These are phyloP conservation scores for Polymixis flavicincta DNA, from an alignment of 2,888 invertebrate species.

Conservation along the genomic window DNA sequence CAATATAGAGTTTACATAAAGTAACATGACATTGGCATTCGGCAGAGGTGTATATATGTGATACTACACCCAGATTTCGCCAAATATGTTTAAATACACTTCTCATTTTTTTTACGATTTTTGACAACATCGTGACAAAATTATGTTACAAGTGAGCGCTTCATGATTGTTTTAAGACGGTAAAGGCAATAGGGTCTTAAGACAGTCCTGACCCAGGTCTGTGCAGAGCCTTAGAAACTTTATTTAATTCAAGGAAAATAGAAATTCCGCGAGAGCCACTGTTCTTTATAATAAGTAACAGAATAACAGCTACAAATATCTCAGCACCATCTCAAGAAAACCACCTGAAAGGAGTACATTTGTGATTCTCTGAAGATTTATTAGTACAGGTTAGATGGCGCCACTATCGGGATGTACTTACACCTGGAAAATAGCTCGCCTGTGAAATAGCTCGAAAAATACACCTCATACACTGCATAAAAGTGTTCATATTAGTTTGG, in stretches of 20 bases:
- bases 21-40: not conserved
- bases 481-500: conserved; percentile 38
- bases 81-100: not conserved
- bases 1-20: not conserved
- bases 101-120: not conserved
- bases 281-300: conserved; percentile 2
- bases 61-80: not conserved
- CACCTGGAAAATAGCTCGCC: conserved; percentile 34
- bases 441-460: conserved; percentile 34
- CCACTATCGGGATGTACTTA: conserved; percentile 30
- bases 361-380: conserved; percentile 42
- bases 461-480: conserved; percentile 20
- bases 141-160: not conserved
- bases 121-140: not conserved
- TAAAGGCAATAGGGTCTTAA: not conserved
- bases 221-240: not conserved
- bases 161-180: not conserved
- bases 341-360: conserved; percentile 24
- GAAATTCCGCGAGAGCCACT: not conserved
- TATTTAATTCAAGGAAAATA: conserved; percentile 9
- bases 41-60: no score
- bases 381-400: conserved; percentile 22
- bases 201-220: not conserved
- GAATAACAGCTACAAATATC: conserved; percentile 8
- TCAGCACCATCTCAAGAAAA: conserved; percentile 22